Conservation (phyloP, 2,113 vertebrate species). For the Epinephelus fuscoguttatus region DNA sequence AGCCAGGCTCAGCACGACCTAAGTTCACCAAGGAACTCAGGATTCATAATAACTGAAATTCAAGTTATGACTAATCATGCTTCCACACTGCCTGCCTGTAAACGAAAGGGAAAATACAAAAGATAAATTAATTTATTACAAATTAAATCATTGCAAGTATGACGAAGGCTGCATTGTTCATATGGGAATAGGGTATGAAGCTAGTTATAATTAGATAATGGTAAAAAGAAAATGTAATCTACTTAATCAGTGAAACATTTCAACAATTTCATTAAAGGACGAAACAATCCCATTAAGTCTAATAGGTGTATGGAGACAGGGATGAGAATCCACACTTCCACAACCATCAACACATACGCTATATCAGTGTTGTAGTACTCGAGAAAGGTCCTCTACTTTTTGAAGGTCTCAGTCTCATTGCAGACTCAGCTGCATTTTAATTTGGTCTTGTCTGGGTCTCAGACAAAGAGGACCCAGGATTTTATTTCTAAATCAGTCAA, state of each 20-base stretch:
- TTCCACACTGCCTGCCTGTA: not conserved
- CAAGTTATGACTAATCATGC: not conserved
- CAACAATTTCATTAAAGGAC: not conserved
- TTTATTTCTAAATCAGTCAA: too few relatives aligned
- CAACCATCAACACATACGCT: too few relatives aligned
- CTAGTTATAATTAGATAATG: not conserved
- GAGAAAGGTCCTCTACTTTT: too few relatives aligned
- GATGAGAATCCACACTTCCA: too few relatives aligned
- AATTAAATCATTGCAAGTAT: conserved; percentile 9
- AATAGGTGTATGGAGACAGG: not conserved
- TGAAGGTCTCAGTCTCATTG: too few relatives aligned
- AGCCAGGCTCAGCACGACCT: not conserved
- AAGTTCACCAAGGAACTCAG: not conserved
- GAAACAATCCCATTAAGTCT: not conserved
- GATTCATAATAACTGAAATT: conserved; percentile 22
- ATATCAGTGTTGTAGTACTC: too few relatives aligned
- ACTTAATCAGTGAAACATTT: not conserved
- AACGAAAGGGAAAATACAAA: not conserved
- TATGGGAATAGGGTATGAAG: not conserved
- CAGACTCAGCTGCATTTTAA: too few relatives aligned
- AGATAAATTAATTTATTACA: conserved; percentile 4
- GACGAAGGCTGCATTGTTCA: not conserved
- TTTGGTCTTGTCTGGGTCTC: too few relatives aligned
- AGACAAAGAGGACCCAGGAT: too few relatives aligned
- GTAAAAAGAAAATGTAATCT: not conserved